phyloP scores from a whole-genome alignment of 2,888 invertebrate species.

The Urechis unicinctus region DNA sequence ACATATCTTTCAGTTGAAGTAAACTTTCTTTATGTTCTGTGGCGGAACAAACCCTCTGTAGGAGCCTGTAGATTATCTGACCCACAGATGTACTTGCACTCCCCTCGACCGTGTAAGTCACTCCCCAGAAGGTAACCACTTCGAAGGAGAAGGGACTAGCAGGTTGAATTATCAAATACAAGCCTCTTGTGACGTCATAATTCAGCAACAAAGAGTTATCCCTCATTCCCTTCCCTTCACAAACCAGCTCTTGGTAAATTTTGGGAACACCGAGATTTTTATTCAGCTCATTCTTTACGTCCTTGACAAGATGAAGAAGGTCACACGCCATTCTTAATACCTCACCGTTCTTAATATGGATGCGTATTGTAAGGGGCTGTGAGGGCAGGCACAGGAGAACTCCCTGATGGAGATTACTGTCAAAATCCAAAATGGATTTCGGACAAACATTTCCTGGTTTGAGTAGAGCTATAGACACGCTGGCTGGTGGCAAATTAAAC shows the following conservation, averaged over 20 bases:
- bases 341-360: not conserved
- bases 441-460: not conserved
- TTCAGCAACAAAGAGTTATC: constrained; percentile 2
- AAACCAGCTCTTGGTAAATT: constrained; percentile 2
- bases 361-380: not conserved
- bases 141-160: constrained; percentile 27
- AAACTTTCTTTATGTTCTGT: constrained; percentile 23
- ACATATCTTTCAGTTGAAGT: constrained; percentile 4
- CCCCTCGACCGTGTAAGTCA: constrained; percentile 30
- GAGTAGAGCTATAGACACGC: not conserved
- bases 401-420: constrained; percentile 2
- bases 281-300: constrained; percentile 1
- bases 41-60: not conserved
- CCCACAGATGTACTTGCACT: constrained; percentile 26
- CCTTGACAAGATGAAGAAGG: constrained; percentile 1
- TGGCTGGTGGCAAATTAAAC: too few species aligned
- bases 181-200: not conserved
- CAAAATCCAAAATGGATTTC: not conserved
- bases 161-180: constrained; percentile 21
- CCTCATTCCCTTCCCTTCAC: not conserved
- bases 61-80: constrained; percentile 1
- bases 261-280: not conserved
- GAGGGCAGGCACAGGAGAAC: constrained; percentile 4
- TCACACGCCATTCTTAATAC: not conserved
- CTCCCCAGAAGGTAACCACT: constrained; percentile 42